A percentile compares a stretch with the other conserved stretches of the same genome.
Conservation (phyloP, 2,113 vertebrate species). For the Eptatretus burgeri region DNA sequence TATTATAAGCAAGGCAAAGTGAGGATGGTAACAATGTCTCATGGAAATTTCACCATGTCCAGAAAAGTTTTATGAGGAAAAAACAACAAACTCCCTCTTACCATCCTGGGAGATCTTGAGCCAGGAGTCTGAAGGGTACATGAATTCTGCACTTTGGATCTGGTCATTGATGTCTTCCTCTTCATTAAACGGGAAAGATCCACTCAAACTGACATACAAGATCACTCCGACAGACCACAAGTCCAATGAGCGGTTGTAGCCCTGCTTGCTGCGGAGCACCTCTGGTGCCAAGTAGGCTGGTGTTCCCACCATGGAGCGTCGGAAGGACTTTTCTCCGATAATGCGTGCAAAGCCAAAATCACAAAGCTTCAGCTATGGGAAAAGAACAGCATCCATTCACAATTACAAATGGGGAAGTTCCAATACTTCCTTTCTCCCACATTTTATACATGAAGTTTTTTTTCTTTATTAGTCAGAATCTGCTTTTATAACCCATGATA, state of each 20-base stretch:
- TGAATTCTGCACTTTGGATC: constrained; percentile 91
- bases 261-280: constrained; percentile 56
- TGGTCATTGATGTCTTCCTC: constrained; percentile 95
- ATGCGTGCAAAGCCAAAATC: constrained; percentile 92
- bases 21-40: too few species aligned
- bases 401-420: too few species aligned
- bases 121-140: constrained; percentile 96
- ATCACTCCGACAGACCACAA: constrained; percentile 98
- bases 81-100: too few species aligned
- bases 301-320: constrained; percentile 75
- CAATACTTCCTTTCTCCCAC: too few species aligned
- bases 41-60: too few species aligned
- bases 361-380: constrained; percentile 79
- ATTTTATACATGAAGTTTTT: too few species aligned
- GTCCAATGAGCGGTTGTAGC: constrained; percentile 83
- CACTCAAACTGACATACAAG: constrained; percentile 81
- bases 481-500: too few species aligned
- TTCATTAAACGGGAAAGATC: constrained; percentile 88
- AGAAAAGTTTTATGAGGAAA: too few species aligned
- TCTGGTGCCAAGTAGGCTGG: constrained; percentile 83
- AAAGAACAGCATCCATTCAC: too few species aligned
- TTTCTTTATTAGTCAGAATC: too few species aligned
- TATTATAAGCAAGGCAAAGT: too few species aligned
- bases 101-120: constrained; percentile 77
- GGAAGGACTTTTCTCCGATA: constrained; percentile 84